Base-by-base conservation (phyloP, 2,113 vertebrate species). In the Hydrochoerus hydrochaeris region DNA sequence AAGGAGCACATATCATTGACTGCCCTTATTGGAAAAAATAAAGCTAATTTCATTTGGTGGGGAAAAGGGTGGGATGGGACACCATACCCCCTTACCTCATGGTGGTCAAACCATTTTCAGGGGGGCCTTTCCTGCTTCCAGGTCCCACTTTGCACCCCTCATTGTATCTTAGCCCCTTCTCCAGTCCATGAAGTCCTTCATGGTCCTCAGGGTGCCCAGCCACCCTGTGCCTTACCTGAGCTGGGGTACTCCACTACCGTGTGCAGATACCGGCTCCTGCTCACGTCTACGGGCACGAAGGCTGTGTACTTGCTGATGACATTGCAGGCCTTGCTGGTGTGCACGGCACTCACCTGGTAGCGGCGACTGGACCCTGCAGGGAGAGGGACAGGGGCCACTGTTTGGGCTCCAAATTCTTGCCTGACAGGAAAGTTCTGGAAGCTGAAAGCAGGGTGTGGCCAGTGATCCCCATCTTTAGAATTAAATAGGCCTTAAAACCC, bases 281-380 rank as follows among this genome's bases (percentile, higher is more conserved):
- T 99, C 94, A 99, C 97, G 96, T 99, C 99, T 73, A 99, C 98
- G 0, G 99, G 99, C 81, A 99, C 95, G 0, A 99, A 99, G 0
- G 98, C 99, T 0, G 99, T 99, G 98, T 99, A 99, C 98, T 99
- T 99, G 99, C 99, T 99, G 97, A 99, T 99, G 95, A 99, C 69
- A 0, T 99, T 99, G 95, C 99, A 99, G 92, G 99, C 99, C 86
- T 99, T 99, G 99, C 99, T 99, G 98, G 99, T 99, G 96, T 99
- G 99, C 89, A 99, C 98, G 0, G 99, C 99, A 0, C 98, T 99
- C 67, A 99, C 88, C 96, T 99, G 99, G 98, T 99, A 99, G 73
- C 99, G 98, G 88, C 99, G 98, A 28, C 99, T 99, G 0, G 98
- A 99, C 28, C 99, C 99, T 99, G 98, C 7, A 46, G 19, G 0